phyloP scores from a whole-genome alignment of 1,140 invertebrate genomes.

The honey bee (Apis mellifera) region DNA sequence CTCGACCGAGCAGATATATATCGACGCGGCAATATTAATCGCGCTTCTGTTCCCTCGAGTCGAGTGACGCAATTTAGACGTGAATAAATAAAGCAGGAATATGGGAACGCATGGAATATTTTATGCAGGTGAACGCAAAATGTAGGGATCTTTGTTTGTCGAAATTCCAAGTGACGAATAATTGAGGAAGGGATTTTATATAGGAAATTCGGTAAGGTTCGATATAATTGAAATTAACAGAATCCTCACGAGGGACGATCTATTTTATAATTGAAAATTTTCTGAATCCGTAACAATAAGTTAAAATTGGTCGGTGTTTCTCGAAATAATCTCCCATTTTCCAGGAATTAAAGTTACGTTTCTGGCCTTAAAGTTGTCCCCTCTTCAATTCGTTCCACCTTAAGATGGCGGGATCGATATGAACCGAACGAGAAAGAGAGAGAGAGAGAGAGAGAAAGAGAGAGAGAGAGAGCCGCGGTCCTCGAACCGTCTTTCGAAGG shows the following conservation, averaged over 20 bases:
- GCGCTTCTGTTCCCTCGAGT: neutral
- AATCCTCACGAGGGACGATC: neutral
- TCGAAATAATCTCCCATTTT: conserved; percentile 3
- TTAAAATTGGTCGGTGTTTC: neutral
- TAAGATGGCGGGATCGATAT: conserved; percentile 28
- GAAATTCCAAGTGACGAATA: no score
- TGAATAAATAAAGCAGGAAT: neutral
- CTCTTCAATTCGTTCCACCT: conserved; percentile 22
- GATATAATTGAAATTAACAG: conserved; percentile 2
- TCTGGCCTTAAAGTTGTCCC: neutral
- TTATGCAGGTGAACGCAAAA: no score
- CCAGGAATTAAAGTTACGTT: conserved; percentile 18
- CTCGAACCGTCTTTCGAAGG: conserved; percentile 5
- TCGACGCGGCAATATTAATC: neutral
- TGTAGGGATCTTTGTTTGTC: no score
- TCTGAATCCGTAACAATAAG: neutral
- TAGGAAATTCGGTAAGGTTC: no score
- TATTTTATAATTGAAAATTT: neutral
- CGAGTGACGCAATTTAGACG: neutral
- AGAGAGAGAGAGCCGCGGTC: neutral
- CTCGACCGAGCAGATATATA: conserved; percentile 1
- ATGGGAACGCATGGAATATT: no score
- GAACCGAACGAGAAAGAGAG: neutral
- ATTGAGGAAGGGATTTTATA: no score
- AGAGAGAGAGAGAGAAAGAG: neutral